These are phyloP conservation scores for Aulostomus chinensis DNA, from an alignment of 2,797 vertebrate genomes.

Conservation along the genomic window DNA sequence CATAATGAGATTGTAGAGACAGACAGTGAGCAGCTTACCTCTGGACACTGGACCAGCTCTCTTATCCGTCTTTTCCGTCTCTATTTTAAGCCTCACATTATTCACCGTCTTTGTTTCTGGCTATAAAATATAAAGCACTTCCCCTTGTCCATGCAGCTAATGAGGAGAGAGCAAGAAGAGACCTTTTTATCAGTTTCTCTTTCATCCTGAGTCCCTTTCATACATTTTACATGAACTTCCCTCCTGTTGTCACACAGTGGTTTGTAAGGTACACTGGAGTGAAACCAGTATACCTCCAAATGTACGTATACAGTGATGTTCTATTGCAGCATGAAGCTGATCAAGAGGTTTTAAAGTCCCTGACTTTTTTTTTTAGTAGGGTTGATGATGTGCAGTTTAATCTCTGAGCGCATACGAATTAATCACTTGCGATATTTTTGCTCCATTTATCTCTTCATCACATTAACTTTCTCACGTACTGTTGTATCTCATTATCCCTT, in stretches of 20 bases:
- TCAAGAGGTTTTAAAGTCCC: no score
- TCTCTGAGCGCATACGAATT: background rate
- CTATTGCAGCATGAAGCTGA: no score
- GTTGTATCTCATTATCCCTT: background rate
- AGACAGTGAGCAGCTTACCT: no score
- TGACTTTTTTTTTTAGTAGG: background rate
- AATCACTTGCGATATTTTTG: background rate
- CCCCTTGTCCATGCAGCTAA: conserved; percentile 28
- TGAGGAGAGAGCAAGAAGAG: conserved; percentile 42
- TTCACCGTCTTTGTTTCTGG: conserved; percentile 55
- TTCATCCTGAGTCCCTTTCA: conserved; percentile 49
- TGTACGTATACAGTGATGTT: no score
- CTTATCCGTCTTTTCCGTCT: conserved; percentile 16
- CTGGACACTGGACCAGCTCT: conserved; percentile 11
- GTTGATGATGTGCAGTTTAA: background rate
- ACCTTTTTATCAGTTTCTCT: conserved; percentile 55
- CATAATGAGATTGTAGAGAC: no score
- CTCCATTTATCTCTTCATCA: background rate
- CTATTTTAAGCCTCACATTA: conserved; percentile 58
- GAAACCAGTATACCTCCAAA: no score
- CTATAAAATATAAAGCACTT: conserved; percentile 35
- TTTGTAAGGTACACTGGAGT: no score
- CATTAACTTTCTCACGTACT: background rate
- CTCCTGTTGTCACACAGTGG: conserved; percentile 12
- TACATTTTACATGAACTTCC: conserved; percentile 31